Evolutionary conservation across 2,113 vertebrate genomes (phyloP).

Genomic region (Nansenia antarctica): DNA sequence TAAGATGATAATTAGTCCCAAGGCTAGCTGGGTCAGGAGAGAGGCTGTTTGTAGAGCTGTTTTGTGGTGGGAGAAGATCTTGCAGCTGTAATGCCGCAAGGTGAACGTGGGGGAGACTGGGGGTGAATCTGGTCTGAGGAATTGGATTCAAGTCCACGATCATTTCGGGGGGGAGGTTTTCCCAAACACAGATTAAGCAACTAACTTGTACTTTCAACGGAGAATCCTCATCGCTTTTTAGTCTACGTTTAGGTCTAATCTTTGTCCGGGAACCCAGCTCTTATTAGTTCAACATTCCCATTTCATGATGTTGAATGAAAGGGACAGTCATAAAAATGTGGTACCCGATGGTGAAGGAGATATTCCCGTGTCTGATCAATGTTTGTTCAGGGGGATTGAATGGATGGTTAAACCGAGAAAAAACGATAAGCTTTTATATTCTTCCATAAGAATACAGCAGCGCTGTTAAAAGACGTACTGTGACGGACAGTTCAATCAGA

Average conservation of each 20-base stretch:
- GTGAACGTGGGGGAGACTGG: neutral
- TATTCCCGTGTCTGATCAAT: conserved; percentile 63
- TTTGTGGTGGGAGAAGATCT: no score
- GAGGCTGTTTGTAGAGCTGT: no score
- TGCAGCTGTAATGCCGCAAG: no score
- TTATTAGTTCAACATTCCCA: neutral
- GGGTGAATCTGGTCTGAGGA: neutral
- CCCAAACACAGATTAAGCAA: no score
- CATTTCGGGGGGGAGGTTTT: no score
- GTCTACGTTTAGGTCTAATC: no score
- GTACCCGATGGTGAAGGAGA: neutral
- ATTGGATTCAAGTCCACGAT: no score
- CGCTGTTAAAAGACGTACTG: neutral
- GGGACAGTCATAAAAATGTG: neutral
- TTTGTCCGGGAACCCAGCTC: no score
- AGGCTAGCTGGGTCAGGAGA: conserved; percentile 82
- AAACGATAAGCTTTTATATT: neutral
- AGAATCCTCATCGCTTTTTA: no score
- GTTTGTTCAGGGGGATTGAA: conserved; percentile 65
- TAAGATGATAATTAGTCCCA: conserved; percentile 98
- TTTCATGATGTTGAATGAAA: no score
- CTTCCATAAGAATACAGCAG: neutral
- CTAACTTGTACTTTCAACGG: no score
- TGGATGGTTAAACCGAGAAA: neutral
- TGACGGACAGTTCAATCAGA: neutral